A percentile compares a stretch with the other conserved stretches of the same genome.
These are phyloP conservation scores for Pantala flavescens DNA, from an alignment of 1,140 invertebrate genomes.

Conservation along the genomic window DNA sequence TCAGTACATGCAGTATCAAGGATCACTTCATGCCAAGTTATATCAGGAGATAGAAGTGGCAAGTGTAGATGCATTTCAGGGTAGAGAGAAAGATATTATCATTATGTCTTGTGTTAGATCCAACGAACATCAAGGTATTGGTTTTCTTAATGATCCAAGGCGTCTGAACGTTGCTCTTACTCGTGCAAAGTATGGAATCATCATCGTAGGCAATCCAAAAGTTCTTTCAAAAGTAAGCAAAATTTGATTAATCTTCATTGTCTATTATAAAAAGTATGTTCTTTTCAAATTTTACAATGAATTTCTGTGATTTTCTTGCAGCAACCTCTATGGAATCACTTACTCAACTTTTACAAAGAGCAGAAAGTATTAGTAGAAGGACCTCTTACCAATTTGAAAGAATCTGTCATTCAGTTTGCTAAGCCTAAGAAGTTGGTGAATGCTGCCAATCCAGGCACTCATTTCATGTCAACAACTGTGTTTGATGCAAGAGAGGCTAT, in stretches of 20 bases:
- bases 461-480: constrained; percentile 94
- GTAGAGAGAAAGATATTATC: constrained; percentile 97
- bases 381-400: constrained; percentile 92
- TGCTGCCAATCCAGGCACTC: constrained; percentile 85
- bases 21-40: constrained; percentile 87
- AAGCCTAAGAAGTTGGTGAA: constrained; percentile 95
- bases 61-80: constrained; percentile 97
- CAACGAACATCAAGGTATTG: constrained; percentile 87
- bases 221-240: constrained; percentile 74
- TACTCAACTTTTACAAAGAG: constrained; percentile 96
- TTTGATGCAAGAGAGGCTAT: constrained; percentile 84
- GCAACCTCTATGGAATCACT: constrained; percentile 96
- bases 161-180: constrained; percentile 97
- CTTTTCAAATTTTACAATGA: background rate
- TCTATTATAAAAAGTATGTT: background rate
- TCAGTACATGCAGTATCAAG: constrained; percentile 99
- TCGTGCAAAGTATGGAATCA: constrained; percentile 93
- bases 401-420: constrained; percentile 92
- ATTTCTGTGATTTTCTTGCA: constrained; percentile 27
- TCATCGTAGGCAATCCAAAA: constrained; percentile 98
- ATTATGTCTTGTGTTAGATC: constrained; percentile 94
- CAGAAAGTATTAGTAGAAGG: constrained; percentile 96
- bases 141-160: constrained; percentile 93
- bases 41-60: constrained; percentile 99
- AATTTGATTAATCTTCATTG: background rate